Percentiles rank a stretch among this genome's conserved stretches.
Conservation (phyloP, 2,797 vertebrate genomes). For the Rhadinocentrus ornatus region DNA sequence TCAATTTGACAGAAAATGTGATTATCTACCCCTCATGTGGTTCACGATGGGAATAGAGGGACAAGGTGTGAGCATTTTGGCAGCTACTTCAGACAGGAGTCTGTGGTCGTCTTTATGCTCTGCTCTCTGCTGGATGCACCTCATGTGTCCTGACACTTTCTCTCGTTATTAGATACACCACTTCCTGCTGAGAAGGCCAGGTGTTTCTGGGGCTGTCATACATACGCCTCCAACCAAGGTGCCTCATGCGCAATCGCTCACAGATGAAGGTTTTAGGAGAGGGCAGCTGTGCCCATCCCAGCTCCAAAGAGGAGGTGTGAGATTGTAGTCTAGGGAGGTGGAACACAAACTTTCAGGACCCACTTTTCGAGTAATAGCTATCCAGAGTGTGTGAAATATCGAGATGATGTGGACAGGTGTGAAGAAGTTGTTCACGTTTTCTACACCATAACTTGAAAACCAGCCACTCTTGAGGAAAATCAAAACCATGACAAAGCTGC, state of each 20-base stretch:
- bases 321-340: conserved; percentile 36
- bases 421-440: conserved; percentile 2
- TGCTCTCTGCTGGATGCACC: conserved; percentile 36
- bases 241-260: conserved; percentile 8
- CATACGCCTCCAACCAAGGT: conserved; percentile 31
- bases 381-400: conserved; percentile 40
- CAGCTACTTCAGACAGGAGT: conserved; percentile 9
- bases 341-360: conserved; percentile 36
- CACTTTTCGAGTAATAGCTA: conserved; percentile 37
- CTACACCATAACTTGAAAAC: not conserved
- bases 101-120: conserved; percentile 19
- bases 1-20: conserved; percentile 66
- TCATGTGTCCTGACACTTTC: conserved; percentile 64
- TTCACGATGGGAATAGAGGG: conserved; percentile 17
- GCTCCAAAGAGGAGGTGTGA: conserved; percentile 46
- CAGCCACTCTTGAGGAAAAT: not conserved
- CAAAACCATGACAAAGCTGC: not conserved
- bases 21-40: conserved; percentile 56
- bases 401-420: conserved; percentile 29
- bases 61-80: conserved; percentile 10
- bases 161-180: conserved; percentile 72
- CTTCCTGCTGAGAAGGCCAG: conserved; percentile 67
- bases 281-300: conserved; percentile 42
- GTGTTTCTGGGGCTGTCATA: conserved; percentile 66
- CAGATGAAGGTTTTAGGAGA: conserved; percentile 8